Base-by-base conservation (phyloP, 2,888 invertebrate genomes). In the Epinotia ramella region DNA sequence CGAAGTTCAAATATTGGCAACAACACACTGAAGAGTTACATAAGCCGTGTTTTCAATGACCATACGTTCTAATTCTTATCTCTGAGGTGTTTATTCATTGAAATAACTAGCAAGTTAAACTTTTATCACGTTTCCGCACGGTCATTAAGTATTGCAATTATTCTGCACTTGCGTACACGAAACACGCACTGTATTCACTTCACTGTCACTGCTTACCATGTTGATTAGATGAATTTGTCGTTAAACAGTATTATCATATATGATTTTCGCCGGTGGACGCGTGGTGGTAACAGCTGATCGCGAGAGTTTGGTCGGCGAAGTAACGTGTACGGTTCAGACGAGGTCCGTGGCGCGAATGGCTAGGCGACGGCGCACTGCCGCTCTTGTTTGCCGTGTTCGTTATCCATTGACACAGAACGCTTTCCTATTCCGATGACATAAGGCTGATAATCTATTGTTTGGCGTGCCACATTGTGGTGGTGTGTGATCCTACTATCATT, bases 161-260 rank as follows among this genome's bases (percentile, higher is more conserved):
- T 68, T 65, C 80, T 82, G 82, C 88, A 89, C 87, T 86, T 81
- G 80, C 80, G 84, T 6, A 81, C 87, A 90, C 86, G 82, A 70
- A 59, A 33, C 75, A 71, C 79, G 79, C 90, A 89, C 87, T 84
- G 81, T 78, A 80, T 82, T 79, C 89, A 89, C 90, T 81, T 83
- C 91, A 91, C 90, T 85, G 80, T 83, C 89, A 91, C 91, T 86
- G 78, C 93, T 94, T 94, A 94, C 93, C 93, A 94, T 94, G 86
- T 81, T 92, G 91, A 81, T 83, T 80, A 74, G 79, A 81, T 78
- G 9, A 57, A 81, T 81, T 81, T 86, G 85, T 87, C 86, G 83
- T 86, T 83, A 86, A 87, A 87, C 86, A 87, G 85, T 82, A 83
- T 68, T 76, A 73, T 73, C 66, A 56, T 28, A 33, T 20, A 63